A percentile compares a stretch with the other conserved stretches of the same genome.
Conservation (phyloP, 2,888 invertebrate species). For the Esperia sulphurella region DNA sequence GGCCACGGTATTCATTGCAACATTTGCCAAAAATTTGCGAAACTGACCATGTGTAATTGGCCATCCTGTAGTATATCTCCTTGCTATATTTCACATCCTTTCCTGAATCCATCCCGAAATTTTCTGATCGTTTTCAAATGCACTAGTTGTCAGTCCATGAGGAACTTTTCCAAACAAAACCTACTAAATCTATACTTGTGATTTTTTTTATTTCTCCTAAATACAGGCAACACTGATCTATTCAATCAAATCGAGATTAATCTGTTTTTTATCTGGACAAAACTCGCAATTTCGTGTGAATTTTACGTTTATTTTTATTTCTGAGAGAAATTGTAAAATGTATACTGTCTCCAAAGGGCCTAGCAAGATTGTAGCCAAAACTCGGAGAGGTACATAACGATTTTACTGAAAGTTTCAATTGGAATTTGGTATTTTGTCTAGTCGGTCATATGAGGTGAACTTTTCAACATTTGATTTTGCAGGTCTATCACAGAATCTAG, state of each 20-base stretch:
- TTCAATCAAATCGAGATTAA: neutral
- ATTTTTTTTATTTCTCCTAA: neutral
- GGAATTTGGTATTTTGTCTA: conserved; percentile 15
- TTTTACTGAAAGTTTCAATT: conserved; percentile 8
- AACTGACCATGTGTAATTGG: too few species aligned
- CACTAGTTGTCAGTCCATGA: too few species aligned
- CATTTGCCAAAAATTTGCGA: too few species aligned
- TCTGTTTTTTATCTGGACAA: neutral
- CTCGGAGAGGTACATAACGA: conserved; percentile 82
- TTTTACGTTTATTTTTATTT: conserved; percentile 63
- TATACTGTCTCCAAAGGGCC: conserved; percentile 93
- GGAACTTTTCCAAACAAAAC: neutral
- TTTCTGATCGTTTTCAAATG: too few species aligned
- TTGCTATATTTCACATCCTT: too few species aligned
- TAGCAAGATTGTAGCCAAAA: conserved; percentile 93
- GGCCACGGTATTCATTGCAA: too few species aligned
- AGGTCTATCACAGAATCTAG: conserved; percentile 91
- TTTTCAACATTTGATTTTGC: conserved; percentile 44
- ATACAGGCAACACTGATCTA: neutral
- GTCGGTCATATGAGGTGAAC: conserved; percentile 31
- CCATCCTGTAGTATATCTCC: too few species aligned
- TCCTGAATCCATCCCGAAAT: too few species aligned
- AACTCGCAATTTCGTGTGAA: conserved; percentile 34
- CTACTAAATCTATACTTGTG: neutral
- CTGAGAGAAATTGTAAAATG: conserved; percentile 80